These are phyloP conservation scores for Lindbergichthys nudifrons DNA, from an alignment of 2,797 vertebrate species.

Conservation along the genomic window DNA sequence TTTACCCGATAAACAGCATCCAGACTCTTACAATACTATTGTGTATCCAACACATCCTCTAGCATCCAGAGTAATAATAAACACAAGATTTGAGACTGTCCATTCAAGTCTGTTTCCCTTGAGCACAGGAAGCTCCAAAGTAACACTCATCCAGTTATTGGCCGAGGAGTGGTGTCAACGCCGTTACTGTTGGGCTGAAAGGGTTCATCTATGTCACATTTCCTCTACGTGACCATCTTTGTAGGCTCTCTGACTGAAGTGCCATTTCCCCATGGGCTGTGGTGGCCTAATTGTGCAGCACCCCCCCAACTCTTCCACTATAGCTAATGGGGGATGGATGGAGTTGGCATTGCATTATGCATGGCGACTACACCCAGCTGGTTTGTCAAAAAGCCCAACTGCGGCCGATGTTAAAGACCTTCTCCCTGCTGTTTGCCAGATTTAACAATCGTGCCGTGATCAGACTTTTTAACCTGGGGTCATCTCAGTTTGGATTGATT, in stretches of 20 bases:
- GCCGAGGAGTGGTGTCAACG: not conserved
- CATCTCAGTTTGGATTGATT: not conserved
- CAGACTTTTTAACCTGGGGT: conserved; percentile 9
- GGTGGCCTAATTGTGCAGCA: conserved; percentile 60
- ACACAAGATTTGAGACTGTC: conserved; percentile 31
- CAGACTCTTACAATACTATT: conserved; percentile 40
- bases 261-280: conserved; percentile 52
- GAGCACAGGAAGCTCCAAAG: conserved; percentile 42
- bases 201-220: conserved; percentile 58
- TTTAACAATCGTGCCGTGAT: not conserved
- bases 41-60: conserved; percentile 42
- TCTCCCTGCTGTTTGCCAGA: not conserved
- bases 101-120: conserved; percentile 32
- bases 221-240: conserved; percentile 51
- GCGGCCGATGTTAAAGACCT: conserved; percentile 15
- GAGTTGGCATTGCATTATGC: conserved; percentile 43
- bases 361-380: conserved; percentile 57
- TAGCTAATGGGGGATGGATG: conserved; percentile 50
- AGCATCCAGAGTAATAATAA: conserved; percentile 44
- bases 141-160: not conserved
- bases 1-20: conserved; percentile 32
- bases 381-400: conserved; percentile 47
- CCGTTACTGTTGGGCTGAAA: conserved; percentile 32
- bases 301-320: not conserved
- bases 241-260: conserved; percentile 53